These are phyloP conservation scores for Drosophila carrolli DNA, from an alignment of 1,140 invertebrate species.

Conservation along the genomic window DNA sequence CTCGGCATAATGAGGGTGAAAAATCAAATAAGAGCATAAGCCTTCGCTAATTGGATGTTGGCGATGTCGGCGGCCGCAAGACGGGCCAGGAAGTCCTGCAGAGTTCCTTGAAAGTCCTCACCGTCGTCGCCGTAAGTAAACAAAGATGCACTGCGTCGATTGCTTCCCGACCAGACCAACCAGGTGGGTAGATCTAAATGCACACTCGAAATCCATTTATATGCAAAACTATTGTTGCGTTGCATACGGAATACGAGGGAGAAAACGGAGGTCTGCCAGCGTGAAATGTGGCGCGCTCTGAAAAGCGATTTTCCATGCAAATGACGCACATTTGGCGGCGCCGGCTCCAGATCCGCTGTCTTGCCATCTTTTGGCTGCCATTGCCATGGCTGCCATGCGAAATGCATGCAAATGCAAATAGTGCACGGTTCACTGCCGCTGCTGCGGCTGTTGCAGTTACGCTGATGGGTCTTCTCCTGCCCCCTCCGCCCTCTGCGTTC, in stretches of 20 bases:
- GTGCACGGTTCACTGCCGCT: slow-evolving; percentile 66
- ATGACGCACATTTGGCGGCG: slow-evolving; percentile 77
- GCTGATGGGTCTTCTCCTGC: slow-evolving; percentile 29
- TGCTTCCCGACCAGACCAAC: neutral
- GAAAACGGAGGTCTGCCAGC: slow-evolving; percentile 20
- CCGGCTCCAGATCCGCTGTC: slow-evolving; percentile 27
- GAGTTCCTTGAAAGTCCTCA: slow-evolving; percentile 26
- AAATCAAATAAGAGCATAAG: slow-evolving; percentile 47
- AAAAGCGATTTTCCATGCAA: slow-evolving; percentile 79
- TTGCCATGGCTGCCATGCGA: slow-evolving; percentile 64
- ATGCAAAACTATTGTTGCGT: slow-evolving; percentile 84
- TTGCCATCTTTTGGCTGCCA: slow-evolving; percentile 73
- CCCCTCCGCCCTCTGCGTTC: neutral
- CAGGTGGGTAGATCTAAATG: slow-evolving; percentile 76
- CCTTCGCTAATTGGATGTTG: slow-evolving; percentile 50
- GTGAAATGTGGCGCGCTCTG: slow-evolving; percentile 53
- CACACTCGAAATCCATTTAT: slow-evolving; percentile 83
- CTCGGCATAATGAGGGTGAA: slow-evolving; percentile 61
- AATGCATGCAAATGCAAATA: slow-evolving; percentile 80
- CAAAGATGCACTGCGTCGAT: slow-evolving; percentile 49
- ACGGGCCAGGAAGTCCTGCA: slow-evolving; percentile 32
- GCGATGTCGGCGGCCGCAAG: neutral
- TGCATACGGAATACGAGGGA: slow-evolving; percentile 72
- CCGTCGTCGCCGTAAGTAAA: slow-evolving; percentile 54
- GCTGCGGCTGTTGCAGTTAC: slow-evolving; percentile 43